Percentiles rank a stretch among this genome's conserved stretches.
Conservation (phyloP, 2,113 vertebrate genomes). For the Machaerirhynchus nigripectus region DNA sequence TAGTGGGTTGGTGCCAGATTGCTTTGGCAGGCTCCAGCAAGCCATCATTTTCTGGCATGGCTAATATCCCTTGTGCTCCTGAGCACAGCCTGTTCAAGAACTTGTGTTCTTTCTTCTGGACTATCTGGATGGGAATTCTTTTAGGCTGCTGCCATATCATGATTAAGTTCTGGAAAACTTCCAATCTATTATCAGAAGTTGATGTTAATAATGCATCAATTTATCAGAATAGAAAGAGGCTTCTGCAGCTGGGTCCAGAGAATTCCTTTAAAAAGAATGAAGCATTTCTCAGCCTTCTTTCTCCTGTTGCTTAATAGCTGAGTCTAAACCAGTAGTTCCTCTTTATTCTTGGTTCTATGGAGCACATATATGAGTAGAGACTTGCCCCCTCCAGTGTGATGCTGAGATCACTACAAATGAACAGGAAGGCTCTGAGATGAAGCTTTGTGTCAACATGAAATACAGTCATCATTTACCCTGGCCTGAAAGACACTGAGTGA, state of each 20-base stretch:
- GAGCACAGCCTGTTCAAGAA: background rate
- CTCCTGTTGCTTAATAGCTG: background rate
- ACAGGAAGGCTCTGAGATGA: background rate
- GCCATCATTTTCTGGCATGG: background rate
- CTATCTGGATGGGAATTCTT: background rate
- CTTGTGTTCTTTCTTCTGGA: background rate
- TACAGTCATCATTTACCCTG: background rate
- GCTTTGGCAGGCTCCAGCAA: constrained; percentile 11
- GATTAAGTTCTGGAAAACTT: constrained; percentile 25
- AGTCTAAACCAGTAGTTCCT: background rate
- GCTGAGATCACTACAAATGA: background rate
- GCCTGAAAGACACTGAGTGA: background rate
- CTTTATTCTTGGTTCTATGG: background rate
- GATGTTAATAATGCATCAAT: background rate
- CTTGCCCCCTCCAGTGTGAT: background rate
- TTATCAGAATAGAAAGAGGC: background rate
- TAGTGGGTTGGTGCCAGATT: background rate
- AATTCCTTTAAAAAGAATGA: background rate
- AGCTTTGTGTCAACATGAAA: background rate
- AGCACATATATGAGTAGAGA: background rate
- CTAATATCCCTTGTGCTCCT: background rate
- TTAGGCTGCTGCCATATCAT: background rate
- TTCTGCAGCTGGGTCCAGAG: background rate
- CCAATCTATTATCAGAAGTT: background rate
- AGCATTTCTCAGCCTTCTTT: background rate